A percentile compares a stretch with the other conserved stretches of the same genome.
Evolutionary conservation across 2,113 vertebrate species (phyloP).

Genomic region (Enhydra lutris): DNA sequence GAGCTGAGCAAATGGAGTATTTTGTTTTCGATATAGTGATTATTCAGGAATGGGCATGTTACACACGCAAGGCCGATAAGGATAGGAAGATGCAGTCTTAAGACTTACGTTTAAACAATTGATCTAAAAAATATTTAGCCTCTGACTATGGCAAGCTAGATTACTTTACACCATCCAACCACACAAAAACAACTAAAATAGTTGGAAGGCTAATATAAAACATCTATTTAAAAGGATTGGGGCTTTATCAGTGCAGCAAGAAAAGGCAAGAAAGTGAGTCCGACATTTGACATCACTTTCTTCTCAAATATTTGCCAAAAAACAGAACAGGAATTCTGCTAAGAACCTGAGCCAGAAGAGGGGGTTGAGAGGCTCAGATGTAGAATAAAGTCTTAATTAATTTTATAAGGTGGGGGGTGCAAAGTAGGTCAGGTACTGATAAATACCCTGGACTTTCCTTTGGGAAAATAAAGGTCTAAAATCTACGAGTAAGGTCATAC

Average conservation of each 20-base stretch:
- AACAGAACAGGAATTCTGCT: background rate
- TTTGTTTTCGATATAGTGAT: background rate
- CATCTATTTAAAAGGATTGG: background rate
- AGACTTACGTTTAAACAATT: background rate
- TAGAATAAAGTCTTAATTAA: background rate
- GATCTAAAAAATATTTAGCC: background rate
- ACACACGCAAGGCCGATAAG: background rate
- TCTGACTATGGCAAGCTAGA: background rate
- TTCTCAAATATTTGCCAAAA: background rate
- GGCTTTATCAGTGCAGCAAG: background rate
- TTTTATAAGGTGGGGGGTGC: background rate
- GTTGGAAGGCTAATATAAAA: background rate
- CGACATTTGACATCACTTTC: background rate
- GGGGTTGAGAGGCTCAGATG: background rate
- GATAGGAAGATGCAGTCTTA: background rate
- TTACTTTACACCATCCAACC: background rate
- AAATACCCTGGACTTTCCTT: background rate
- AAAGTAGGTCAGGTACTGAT: background rate
- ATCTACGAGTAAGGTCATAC: background rate
- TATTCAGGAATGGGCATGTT: background rate
- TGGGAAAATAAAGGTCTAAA: background rate
- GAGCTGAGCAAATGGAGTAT: background rate
- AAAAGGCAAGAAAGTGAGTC: background rate
- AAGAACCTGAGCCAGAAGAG: background rate
- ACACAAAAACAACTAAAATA: background rate